A percentile compares a stretch with the other conserved stretches of the same genome.
Evolutionary conservation across 1,140 invertebrate species (phyloP).

Genomic region (Lutraria rhynchaena): DNA sequence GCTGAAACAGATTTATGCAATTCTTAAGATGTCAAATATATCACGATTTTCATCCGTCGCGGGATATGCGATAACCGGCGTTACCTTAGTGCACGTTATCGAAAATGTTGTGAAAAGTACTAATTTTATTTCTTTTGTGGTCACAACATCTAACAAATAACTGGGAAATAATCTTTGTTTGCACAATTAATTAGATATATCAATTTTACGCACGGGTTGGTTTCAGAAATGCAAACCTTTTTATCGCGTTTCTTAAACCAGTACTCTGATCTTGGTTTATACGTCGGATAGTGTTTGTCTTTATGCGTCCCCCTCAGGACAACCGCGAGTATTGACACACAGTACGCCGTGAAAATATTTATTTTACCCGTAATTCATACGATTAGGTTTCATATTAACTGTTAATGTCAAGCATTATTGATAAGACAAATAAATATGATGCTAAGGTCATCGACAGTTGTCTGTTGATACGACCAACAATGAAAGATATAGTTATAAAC

Average conservation of each 20-base stretch:
- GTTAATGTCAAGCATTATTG: constrained; percentile 15
- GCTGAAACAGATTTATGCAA: too few relatives aligned
- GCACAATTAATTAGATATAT: constrained; percentile 11
- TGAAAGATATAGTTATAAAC: too few relatives aligned
- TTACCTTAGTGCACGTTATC: too few relatives aligned
- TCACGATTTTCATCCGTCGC: too few relatives aligned
- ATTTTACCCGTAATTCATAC: constrained; percentile 19
- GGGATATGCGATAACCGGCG: too few relatives aligned
- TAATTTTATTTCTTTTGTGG: too few relatives aligned
- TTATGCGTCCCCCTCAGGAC: constrained; percentile 15
- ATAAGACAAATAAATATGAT: constrained; percentile 9
- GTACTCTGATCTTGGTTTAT: constrained; percentile 5
- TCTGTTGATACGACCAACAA: too few relatives aligned
- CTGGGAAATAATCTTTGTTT: background rate
- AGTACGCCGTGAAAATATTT: constrained; percentile 15
- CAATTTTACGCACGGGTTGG: background rate
- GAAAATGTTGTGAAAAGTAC: too few relatives aligned
- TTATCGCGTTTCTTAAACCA: constrained; percentile 16
- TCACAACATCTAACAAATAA: background rate
- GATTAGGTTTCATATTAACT: constrained; percentile 18
- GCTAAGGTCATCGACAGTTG: constrained; percentile 1
- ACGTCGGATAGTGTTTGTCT: constrained; percentile 23
- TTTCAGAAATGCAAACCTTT: constrained; percentile 4
- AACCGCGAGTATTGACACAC: constrained; percentile 3
- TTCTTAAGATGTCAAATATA: too few relatives aligned